Conservation (phyloP, 2,113 vertebrate species). For the Calidris pugnax region DNA sequence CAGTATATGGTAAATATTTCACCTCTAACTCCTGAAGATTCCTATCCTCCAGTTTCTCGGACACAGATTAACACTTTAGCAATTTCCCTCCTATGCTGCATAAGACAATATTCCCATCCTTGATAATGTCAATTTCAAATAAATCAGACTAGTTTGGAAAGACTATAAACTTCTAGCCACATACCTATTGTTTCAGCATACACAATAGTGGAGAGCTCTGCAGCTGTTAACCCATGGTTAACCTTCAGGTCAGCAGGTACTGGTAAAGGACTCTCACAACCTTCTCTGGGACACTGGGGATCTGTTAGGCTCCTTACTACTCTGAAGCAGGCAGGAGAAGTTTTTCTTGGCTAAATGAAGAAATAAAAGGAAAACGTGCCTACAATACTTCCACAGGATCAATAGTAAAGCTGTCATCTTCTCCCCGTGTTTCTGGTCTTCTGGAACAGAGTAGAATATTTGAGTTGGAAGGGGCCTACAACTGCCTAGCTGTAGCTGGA, state of each 20-base stretch:
- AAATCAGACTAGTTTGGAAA: not conserved
- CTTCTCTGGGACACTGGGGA: too few relatives aligned
- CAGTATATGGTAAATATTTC: not conserved
- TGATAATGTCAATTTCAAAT: not conserved
- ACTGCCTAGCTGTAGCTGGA: not conserved
- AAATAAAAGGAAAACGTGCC: not conserved
- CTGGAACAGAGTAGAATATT: not conserved
- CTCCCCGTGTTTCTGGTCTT: not conserved
- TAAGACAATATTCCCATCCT: not conserved
- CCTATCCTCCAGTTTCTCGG: not conserved
- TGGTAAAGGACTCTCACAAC: not conserved
- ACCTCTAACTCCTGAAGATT: not conserved
- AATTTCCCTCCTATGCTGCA: not conserved
- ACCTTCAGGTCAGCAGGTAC: not conserved
- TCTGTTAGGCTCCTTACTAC: not conserved
- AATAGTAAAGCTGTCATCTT: not conserved
- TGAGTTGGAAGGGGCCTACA: not conserved
- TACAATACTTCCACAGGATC: not conserved
- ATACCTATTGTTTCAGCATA: rapidly evolving
- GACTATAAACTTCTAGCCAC: not conserved
- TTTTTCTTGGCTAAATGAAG: not conserved
- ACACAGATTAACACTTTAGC: not conserved
- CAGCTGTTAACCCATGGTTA: not conserved
- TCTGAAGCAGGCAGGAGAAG: not conserved
- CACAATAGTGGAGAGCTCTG: not conserved